Base-by-base conservation (phyloP, 2,888 invertebrate species). In the Microdon myrmicae region DNA sequence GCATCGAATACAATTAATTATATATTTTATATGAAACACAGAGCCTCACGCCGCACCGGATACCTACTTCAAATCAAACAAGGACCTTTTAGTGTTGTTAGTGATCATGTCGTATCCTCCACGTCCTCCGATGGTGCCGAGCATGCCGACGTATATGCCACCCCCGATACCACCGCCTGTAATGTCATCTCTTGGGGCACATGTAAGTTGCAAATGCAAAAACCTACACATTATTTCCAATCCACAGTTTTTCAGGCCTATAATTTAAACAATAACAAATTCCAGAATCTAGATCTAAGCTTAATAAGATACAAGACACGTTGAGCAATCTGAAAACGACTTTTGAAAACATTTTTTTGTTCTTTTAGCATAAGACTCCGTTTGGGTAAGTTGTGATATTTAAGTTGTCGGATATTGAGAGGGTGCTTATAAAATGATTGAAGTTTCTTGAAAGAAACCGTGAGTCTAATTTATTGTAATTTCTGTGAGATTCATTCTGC, bases 61-160 rank as follows among this genome's bases (percentile, higher is more conserved):
- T 9, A 25, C 45, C 7, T 26, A 10, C 35, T 47, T 45, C 28
- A 13, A 20, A 13, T 32, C 3, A 9, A 20, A n/a, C n/a, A n/a
- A 44, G 41, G 3, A 19, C 19, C 19, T 22, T 20, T 25, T 17
- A 32, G 7, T 23, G 12, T 31, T 16, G 43, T 43, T 17, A 19
- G 20, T 22, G 23, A n/a, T 9, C 9, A 95, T 95, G 95, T 94
- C 95, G 69, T 95, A 88, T 81, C 94, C 94, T 68, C 90, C 93
- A 70, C 86, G 92, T 72, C 90, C 91, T 35, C 88, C 91, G 12
- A 88, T 92, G 81, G 85, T 86, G 72, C 87, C 87, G 64, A 88
- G 88, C 29, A 86, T 90, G 82, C 89, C 88, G 49, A 88, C 88
- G 39, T 89, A 86, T 38, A 87, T 90, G 79, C 86, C 89, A 68